These are phyloP conservation scores for Idris sp. DNA, from an alignment of 1,140 invertebrate genomes.

Conservation along the genomic window DNA sequence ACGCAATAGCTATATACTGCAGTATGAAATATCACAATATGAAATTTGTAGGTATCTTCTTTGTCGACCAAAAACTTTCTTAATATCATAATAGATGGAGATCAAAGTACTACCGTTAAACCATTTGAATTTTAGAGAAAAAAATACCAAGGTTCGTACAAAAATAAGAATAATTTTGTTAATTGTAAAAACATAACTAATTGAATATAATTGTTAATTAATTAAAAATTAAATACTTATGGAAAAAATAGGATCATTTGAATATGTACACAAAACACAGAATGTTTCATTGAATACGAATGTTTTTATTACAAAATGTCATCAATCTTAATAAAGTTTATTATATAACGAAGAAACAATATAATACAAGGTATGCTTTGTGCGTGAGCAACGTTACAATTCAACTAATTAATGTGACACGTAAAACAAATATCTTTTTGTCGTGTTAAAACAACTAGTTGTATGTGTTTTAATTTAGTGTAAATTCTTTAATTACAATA, in stretches of 20 bases:
- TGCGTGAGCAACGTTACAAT: slow-evolving; percentile 43
- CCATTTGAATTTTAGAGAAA: background rate
- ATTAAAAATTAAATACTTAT: too few species aligned
- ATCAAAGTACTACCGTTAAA: slow-evolving; percentile 8
- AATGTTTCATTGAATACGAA: slow-evolving; percentile 28
- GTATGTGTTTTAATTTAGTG: slow-evolving; percentile 15
- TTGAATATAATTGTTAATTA: too few species aligned
- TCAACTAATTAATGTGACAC: slow-evolving; percentile 45
- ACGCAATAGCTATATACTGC: slow-evolving; percentile 20
- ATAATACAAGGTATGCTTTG: slow-evolving; percentile 59
- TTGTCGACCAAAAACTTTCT: slow-evolving; percentile 48
- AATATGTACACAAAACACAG: slow-evolving; percentile 4
- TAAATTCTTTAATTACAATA: slow-evolving; percentile 47
- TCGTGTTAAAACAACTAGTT: slow-evolving; percentile 33
- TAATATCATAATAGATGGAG: slow-evolving; percentile 56
- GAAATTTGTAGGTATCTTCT: slow-evolving; percentile 21
- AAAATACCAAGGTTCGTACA: too few species aligned
- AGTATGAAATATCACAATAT: background rate
- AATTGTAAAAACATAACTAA: too few species aligned
- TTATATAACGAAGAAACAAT: slow-evolving; percentile 64
- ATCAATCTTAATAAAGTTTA: too few species aligned
- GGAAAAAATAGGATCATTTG: slow-evolving; percentile 2
- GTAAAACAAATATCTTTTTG: slow-evolving; percentile 14
- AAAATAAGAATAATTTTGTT: too few species aligned
- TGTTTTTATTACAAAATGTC: slow-evolving; percentile 54